Evolutionary conservation across 2,888 invertebrate species (phyloP), one percentile per base, ranked within the genome.

Genomic region (Rhyacophila evoluta): DNA sequence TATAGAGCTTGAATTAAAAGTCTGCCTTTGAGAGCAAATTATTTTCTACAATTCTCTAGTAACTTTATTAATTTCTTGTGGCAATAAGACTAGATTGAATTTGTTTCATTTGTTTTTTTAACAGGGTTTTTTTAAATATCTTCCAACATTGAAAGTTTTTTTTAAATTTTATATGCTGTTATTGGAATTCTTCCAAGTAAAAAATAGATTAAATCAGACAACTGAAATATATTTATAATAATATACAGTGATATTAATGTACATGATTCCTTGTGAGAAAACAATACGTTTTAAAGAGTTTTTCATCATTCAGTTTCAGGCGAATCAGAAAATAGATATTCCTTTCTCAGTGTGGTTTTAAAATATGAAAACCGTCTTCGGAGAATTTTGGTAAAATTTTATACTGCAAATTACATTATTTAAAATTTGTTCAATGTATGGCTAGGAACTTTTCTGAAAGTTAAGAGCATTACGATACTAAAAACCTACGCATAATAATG

Each of bases 401-500:
- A 5, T 2, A 15, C 15, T 15, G 19, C 6, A 19, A 41, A 41
- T 15, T 15, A 19, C n/a, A 41, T 25, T 19, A 55, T 19, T 55
- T 8, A 25, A 41, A 15, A 11, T 41, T 55, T 55, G 15, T 55
- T 55, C 25, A 55, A 55, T 55, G 55, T 25, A 12, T 25, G 25
- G 55, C 19, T 25, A 55, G 19, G 15, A 55, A 55, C 8, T 55
- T 25, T 55, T 3, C 41, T 25, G 10, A 55, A 55, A 28, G 28
- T 69, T 33, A 69, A 29, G 29, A 69, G 29, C 69, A 28, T 69
- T 69, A 12, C 69, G 70, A 75, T 78, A 69, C 39, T 55, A 25
- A 55, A 55, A 55, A 55, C 10, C 55, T 55, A 55, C 55, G 55
- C 55, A 55, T 55, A 55, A 25, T 78, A 78, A 78, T 78, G 74